Evolutionary conservation across 2,797 vertebrate species (phyloP), one percentile per base, ranked within the genome.

Genomic region (Pseudochaenichthys georgianus): DNA sequence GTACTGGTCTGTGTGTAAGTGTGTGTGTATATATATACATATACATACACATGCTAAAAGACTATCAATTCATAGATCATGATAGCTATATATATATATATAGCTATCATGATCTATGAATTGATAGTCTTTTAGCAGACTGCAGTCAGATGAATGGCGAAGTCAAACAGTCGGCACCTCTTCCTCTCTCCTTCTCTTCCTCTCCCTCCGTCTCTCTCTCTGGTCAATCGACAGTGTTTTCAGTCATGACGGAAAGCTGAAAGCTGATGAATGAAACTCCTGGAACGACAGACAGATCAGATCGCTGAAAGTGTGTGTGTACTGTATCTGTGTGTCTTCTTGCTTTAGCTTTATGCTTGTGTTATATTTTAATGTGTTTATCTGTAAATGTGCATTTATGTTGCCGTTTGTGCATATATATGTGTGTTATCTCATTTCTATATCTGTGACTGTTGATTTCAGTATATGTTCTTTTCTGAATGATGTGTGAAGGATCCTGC

Each of bases 241-340:
- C 73, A 74, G 71, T 83, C 78, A 68, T 76, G 69, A 77, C 11
- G 63, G 61, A 75, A 70, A 84, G 62, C 67, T 79, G 75, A 81
- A 60, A 82, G 80, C 69, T 77, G 80, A 85, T 87, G 90, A 88
- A 83, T 89, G 82, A 89, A 87, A 83, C 77, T 77, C 77, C 59
- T 66, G 73, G 80, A 86, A 64, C 46, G 67, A 69, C 87, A 76
- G 68, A 43, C 57, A 71, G 57, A 1, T 86, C 84, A 80, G 58
- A 83, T 78, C 1, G 5, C 42, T 73, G 5, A 43, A 38, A 70
- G 13, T 66, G 34, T 54, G 16, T 43, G 16, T 43, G 28, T 63
- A 13, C 45, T 13, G 13, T 73, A 59, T 78, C 5, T 70, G 34
- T 70, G 34, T 53, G 23, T 66, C 31, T n/a, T 28, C 2, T 46